Percentiles rank a stretch among this genome's conserved stretches.
Conservation (phyloP, 2,888 invertebrate species). For the Catocala fraxini region DNA sequence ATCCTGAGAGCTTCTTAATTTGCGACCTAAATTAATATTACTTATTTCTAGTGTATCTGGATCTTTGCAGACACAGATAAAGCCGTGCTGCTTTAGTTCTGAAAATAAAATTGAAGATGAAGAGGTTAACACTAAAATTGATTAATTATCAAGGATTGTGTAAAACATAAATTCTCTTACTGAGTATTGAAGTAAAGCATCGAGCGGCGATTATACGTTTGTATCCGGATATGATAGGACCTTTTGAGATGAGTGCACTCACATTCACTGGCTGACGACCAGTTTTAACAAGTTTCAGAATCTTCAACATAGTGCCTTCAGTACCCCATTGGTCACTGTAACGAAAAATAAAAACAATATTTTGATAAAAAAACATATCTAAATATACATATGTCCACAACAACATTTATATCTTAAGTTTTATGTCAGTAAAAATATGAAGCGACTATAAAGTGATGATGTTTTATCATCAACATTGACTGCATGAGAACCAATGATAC, state of each 20-base stretch:
- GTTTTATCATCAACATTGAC: too few species aligned
- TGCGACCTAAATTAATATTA: slow-evolving; percentile 65
- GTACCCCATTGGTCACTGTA: slow-evolving; percentile 77
- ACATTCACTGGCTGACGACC: slow-evolving; percentile 55
- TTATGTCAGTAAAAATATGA: too few species aligned
- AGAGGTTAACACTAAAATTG: too few species aligned
- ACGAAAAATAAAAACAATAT: neutral
- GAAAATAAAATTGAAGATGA: slow-evolving; percentile 42
- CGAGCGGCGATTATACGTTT: slow-evolving; percentile 65
- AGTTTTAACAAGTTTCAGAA: slow-evolving; percentile 51
- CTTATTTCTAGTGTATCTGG: slow-evolving; percentile 65
- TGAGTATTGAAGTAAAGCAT: slow-evolving; percentile 75
- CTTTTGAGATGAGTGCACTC: slow-evolving; percentile 54
- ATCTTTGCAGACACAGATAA: slow-evolving; percentile 66
- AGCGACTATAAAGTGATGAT: too few species aligned
- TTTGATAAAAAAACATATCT: too few species aligned
- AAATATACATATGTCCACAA: too few species aligned
- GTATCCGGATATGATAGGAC: slow-evolving; percentile 61
- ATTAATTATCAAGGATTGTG: neutral
- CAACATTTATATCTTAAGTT: too few species aligned
- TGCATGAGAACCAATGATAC: too few species aligned
- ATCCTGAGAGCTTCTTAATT: slow-evolving; percentile 45
- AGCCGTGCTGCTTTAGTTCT: slow-evolving; percentile 76
- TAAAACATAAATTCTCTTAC: slow-evolving; percentile 56
- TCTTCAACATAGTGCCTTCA: slow-evolving; percentile 75